Percentiles rank a stretch among this genome's conserved stretches.
These are phyloP conservation scores for Phacellophora camtschatica DNA, from an alignment of 30 jellyfish, hydroid and myxozoan genomes.

Conservation along the genomic window DNA sequence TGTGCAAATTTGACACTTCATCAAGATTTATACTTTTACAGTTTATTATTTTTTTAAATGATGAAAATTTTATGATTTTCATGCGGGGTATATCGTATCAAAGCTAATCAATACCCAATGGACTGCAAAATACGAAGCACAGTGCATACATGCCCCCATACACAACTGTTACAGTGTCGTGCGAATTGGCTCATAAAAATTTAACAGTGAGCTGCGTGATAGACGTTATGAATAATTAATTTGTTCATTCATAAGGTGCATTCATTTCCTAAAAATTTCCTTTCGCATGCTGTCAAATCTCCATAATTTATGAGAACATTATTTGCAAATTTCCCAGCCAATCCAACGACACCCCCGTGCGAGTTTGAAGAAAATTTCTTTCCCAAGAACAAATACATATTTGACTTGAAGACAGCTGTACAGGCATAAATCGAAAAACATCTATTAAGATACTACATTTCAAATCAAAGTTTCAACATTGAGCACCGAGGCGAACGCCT, in stretches of 20 bases:
- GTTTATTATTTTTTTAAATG: no score
- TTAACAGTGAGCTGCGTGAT: no score
- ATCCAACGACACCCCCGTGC: slow-evolving; percentile 18
- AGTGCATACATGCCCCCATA: no score
- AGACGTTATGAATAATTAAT: neutral
- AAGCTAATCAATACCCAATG: no score
- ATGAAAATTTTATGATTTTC: no score
- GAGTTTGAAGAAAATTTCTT: neutral
- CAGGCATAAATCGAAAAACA: neutral
- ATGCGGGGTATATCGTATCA: no score
- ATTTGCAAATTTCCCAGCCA: neutral
- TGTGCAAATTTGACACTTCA: no score
- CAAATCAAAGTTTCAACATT: neutral
- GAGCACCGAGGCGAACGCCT: no score
- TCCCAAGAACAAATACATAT: neutral
- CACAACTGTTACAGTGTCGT: no score
- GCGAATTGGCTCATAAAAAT: no score
- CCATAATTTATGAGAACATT: neutral
- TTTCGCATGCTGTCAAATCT: neutral
- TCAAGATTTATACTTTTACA: no score
- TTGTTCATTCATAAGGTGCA: neutral
- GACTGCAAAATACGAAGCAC: no score
- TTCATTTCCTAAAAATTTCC: neutral
- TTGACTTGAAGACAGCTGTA: neutral
- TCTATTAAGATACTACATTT: neutral